phyloP scores from a whole-genome alignment of 2,113 vertebrate species.

The Nerophis lumbriciformis region DNA sequence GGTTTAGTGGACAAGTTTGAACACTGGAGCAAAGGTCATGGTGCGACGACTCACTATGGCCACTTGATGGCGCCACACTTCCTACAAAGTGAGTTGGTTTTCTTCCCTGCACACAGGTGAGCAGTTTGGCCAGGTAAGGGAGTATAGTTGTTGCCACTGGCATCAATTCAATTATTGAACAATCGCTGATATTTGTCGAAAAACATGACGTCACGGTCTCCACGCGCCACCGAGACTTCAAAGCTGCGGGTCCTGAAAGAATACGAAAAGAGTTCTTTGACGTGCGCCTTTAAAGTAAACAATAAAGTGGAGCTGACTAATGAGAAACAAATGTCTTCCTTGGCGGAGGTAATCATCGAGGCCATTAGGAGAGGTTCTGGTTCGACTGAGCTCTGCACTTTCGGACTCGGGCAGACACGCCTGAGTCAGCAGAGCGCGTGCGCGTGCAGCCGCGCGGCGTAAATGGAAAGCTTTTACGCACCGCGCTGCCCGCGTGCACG shows the following conservation, averaged over 20 bases:
- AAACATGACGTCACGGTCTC: not conserved
- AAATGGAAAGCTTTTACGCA: constrained; percentile 69
- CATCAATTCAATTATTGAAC: not conserved
- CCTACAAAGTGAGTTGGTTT: not conserved
- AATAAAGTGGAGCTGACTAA: too few relatives aligned
- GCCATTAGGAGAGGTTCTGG: constrained; percentile 2
- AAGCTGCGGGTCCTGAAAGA: too few relatives aligned
- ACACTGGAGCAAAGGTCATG: not conserved
- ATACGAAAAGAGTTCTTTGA: too few relatives aligned
- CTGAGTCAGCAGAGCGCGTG: not conserved
- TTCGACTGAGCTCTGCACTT: constrained; percentile 9
- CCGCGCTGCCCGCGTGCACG: constrained; percentile 1
- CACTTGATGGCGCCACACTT: not conserved
- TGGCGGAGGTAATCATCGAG: not conserved
- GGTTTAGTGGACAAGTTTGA: too few relatives aligned
- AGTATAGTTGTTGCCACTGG: too few relatives aligned
- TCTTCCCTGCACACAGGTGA: not conserved
- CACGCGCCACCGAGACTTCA: too few relatives aligned
- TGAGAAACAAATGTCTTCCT: not conserved
- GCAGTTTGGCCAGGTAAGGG: too few relatives aligned
- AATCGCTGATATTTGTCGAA: too few relatives aligned
- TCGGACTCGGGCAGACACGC: not conserved
- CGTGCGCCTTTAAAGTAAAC: too few relatives aligned
- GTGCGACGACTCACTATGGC: not conserved
- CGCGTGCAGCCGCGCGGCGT: constrained; percentile 36